Conservation (phyloP, 2,888 invertebrate species). For the Panzeria rudis region DNA sequence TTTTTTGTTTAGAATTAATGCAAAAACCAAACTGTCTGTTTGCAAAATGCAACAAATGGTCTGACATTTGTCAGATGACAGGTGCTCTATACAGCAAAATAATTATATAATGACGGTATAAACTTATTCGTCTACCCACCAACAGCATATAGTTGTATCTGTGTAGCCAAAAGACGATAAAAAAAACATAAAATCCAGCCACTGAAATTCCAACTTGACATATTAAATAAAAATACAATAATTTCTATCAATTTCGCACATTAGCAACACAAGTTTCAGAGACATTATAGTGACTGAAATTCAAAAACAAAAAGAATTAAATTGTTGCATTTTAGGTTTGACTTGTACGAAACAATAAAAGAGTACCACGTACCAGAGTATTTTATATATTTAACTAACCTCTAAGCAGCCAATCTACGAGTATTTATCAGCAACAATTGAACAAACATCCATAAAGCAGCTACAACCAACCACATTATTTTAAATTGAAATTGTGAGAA, state of each 20-base stretch:
- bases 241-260: conserved; percentile 75
- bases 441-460: conserved; percentile 20
- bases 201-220: conserved; percentile 63
- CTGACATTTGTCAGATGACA: conserved; percentile 67
- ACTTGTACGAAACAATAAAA: neutral
- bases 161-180: neutral
- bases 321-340: conserved; percentile 55
- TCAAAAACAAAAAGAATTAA: conserved; percentile 24
- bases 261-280: conserved; percentile 61
- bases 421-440: conserved; percentile 41
- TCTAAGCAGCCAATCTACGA: conserved; percentile 19
- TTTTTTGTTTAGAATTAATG: conserved; percentile 10
- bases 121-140: conserved; percentile 2
- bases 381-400: conserved; percentile 23
- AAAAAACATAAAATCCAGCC: neutral
- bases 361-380: neutral
- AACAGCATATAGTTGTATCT: neutral
- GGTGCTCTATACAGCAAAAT: conserved; percentile 38
- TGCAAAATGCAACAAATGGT: conserved; percentile 21
- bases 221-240: conserved; percentile 67
- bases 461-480: conserved; percentile 27
- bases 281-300: conserved; percentile 8
- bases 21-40: conserved; percentile 40
- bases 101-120: conserved; percentile 20
- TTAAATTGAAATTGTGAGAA: conserved; percentile 72